Evolutionary conservation across 2,888 invertebrate genomes (phyloP), one percentile per base, ranked within the genome.

Genomic region (Rhorus exstirpatorius): DNA sequence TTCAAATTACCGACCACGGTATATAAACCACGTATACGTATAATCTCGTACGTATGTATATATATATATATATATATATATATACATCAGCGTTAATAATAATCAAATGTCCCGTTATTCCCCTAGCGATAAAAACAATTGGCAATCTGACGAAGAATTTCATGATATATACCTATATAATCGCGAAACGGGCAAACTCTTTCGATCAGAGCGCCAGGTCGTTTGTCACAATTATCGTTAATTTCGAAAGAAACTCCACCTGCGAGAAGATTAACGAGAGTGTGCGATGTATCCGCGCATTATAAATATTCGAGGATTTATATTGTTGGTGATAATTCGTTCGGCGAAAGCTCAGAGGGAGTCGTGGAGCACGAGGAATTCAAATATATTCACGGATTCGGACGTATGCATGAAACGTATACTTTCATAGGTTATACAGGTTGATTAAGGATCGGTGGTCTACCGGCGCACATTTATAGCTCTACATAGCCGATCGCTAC

Each of bases 141-240:
- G 72, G 7, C 61, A 68, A 44, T 78, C 55, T 35, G 7, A 14
- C 21, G 61, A 68, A 63, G 78, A 81, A 81, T 78, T 81, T 61
- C 77, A 61, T 67, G 7, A 14, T 46, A 46, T 58, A 71, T 65
- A 72, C 51, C 38, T 51, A 46, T 58, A 60, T 71, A 31, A 46
- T 44, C 38, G 55, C 26, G 26, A 26, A 70, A 21, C n/a, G 49
- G 21, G 24, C 38, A 10, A 49, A 49, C 38, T 78, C 60, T 60
- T 74, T 81, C 77, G 65, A 83, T 83, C 83, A 67, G 71, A 81
- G 53, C 60, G 46, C 44, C 77, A 49, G 49, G 61, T 81, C 82
- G 68, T 82, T 85, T 84, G 81, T 85, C 84, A 84, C 82, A 85
- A 82, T 85, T 82, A 85, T 77, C 79, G 44, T 77, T 79, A 74